phyloP scores from a whole-genome alignment of 2,797 vertebrate species.

The Lerista edwardsae region DNA sequence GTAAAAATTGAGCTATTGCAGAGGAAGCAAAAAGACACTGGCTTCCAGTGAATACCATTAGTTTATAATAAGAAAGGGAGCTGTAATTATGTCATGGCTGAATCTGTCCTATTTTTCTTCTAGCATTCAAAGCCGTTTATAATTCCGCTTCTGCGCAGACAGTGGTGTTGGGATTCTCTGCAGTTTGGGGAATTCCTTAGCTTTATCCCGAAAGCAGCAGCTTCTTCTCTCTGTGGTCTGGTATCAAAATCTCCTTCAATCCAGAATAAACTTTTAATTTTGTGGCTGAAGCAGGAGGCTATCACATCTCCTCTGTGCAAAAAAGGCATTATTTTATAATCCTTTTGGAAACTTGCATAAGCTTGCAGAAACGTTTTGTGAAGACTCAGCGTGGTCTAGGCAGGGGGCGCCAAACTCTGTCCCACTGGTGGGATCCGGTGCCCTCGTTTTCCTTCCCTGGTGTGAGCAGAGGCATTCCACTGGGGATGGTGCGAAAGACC shows the following conservation, averaged over 20 bases:
- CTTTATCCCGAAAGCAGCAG: slow-evolving; percentile 65
- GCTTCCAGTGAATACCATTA: slow-evolving; percentile 49
- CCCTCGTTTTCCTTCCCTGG: too few species aligned
- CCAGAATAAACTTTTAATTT: slow-evolving; percentile 73
- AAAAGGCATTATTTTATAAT: slow-evolving; percentile 62
- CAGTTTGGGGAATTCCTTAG: slow-evolving; percentile 61
- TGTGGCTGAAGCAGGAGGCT: slow-evolving; percentile 72
- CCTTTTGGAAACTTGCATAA: slow-evolving; percentile 61
- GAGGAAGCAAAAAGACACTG: slow-evolving; percentile 20
- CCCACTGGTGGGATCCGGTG: too few species aligned
- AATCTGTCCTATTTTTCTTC: slow-evolving; percentile 67
- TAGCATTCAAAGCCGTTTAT: slow-evolving; percentile 41
- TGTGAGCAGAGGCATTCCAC: too few species aligned
- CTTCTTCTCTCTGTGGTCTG: slow-evolving; percentile 55
- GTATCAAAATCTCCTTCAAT: slow-evolving; percentile 61
- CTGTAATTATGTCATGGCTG: slow-evolving; percentile 71
- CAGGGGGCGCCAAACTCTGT: too few species aligned
- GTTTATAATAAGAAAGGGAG: slow-evolving; percentile 45
- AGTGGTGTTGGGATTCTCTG: slow-evolving; percentile 62
- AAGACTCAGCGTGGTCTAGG: too few species aligned
- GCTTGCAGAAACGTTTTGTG: slow-evolving; percentile 12
- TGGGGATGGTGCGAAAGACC: too few species aligned
- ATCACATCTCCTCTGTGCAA: slow-evolving; percentile 65
- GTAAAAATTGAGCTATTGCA: slow-evolving; percentile 28
- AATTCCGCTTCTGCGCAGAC: slow-evolving; percentile 55